A percentile compares a stretch with the other conserved stretches of the same genome.
Evolutionary conservation across 2,797 vertebrate genomes (phyloP).

Genomic region (Trachops cirrhosus): DNA sequence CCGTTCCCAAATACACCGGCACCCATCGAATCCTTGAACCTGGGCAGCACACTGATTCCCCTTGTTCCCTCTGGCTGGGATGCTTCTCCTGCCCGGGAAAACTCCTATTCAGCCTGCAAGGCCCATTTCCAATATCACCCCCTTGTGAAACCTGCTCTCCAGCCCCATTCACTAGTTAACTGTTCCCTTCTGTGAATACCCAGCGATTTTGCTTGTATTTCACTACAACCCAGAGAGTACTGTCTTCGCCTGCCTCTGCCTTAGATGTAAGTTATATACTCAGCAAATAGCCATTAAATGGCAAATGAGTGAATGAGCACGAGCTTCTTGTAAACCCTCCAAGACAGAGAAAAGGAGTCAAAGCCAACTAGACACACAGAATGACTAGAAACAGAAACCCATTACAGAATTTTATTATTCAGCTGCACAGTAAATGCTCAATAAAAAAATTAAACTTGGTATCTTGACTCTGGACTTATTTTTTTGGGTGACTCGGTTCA

Average conservation of each 20-base stretch:
- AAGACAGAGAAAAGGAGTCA: not conserved
- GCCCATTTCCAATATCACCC: not conserved
- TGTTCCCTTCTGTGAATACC: not conserved
- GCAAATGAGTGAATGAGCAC: not conserved
- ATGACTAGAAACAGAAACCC: not conserved
- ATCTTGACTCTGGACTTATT: not conserved
- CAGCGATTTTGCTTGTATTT: not conserved
- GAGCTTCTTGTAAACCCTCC: not conserved
- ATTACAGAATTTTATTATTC: not conserved
- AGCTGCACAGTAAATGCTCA: not conserved
- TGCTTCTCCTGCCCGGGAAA: not conserved
- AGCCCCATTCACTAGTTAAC: not conserved
- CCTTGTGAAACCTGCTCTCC: not conserved
- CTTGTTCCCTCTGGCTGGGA: not conserved
- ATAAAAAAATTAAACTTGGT: not conserved
- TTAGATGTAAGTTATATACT: not conserved
- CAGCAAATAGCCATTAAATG: not conserved
- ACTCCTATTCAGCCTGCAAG: not conserved
- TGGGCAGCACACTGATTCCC: not conserved
- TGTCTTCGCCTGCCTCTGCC: not conserved
- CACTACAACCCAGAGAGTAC: no score
- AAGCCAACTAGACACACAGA: not conserved
- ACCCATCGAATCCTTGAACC: not conserved
- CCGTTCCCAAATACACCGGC: not conserved
- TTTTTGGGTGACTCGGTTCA: not conserved